Conservation (phyloP, 1,140 invertebrate species). For the Drosophila kepulauana region DNA sequence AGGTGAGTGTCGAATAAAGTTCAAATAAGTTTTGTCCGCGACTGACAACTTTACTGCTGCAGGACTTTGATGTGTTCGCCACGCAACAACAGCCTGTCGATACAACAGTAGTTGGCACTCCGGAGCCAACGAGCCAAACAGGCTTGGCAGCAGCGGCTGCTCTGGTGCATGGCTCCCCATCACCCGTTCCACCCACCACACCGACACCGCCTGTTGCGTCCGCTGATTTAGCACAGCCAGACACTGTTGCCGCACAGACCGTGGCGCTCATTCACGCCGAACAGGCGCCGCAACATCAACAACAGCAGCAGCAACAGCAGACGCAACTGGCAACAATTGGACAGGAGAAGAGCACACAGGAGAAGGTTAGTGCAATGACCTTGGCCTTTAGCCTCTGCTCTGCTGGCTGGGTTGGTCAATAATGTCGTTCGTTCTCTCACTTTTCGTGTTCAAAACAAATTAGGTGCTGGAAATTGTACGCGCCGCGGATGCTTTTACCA, state of each 20-base stretch:
- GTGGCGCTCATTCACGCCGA: slow-evolving; percentile 78
- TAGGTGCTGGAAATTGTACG: slow-evolving; percentile 95
- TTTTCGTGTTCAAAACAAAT: slow-evolving; percentile 38
- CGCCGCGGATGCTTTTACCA: slow-evolving; percentile 93
- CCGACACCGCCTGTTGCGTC: slow-evolving; percentile 43
- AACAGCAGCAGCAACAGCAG: slow-evolving; percentile 50
- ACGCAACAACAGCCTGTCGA: slow-evolving; percentile 72
- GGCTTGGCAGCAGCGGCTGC: slow-evolving; percentile 72
- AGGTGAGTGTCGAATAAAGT: slow-evolving; percentile 58
- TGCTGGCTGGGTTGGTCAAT: not conserved
- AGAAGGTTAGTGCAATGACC: slow-evolving; percentile 88
- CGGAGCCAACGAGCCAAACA: slow-evolving; percentile 65
- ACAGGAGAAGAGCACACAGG: slow-evolving; percentile 91
- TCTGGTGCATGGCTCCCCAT: slow-evolving; percentile 67
- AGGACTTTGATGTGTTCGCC: slow-evolving; percentile 83
- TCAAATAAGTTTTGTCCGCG: slow-evolving; percentile 4
- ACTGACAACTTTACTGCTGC: slow-evolving; percentile 4
- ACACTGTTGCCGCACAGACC: slow-evolving; percentile 64
- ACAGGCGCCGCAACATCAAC: slow-evolving; percentile 35
- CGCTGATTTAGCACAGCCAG: slow-evolving; percentile 50
- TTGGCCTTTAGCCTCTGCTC: slow-evolving; percentile 16
- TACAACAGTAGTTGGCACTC: slow-evolving; percentile 24
- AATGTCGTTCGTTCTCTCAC: slow-evolving; percentile 15
- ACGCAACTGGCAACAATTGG: slow-evolving; percentile 85
- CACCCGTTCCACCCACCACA: slow-evolving; percentile 50